Base-by-base conservation (phyloP, 2,888 invertebrate species). In the Helobdella robusta region DNA sequence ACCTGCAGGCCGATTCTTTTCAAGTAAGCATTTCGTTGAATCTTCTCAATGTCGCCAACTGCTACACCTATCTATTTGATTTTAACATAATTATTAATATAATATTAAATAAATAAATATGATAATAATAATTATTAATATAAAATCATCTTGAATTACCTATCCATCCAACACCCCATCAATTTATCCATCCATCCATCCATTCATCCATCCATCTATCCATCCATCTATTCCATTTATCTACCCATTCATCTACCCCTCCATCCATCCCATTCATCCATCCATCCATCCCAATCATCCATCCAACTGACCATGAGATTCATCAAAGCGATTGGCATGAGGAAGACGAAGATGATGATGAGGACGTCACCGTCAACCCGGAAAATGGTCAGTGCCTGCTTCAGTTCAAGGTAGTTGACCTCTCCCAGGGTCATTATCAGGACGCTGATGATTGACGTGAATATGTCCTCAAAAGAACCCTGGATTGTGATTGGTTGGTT, bases 361-460 rank as follows among this genome's bases (percentile, higher is more conserved):
- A 75, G 70, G 30, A 75, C 66, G 64, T 72, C 72, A 4, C 71
- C 69, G 64, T 76, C 76, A 0, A 66, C 40, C 0, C 50, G 56
- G 64, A 75, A 76, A n/a, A n/a, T n/a, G 2, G 74, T 73, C 32
- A 59, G 63, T n/a, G 44, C 35, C 0, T 15, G 28, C 18, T 40
- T 23, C 28, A 73, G 67, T 25, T 74, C 74, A 1, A 73, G 65
- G 62, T 70, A 75, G 60, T 75, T 73, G 0, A 76, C 70, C 68
- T 76, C 76, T 36, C 76, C 76, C 5, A 76, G 67, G 0, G 74
- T 75, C 76, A 76, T 76, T 25, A 75, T 71, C 11, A 76, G 67
- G 1, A 73, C 70, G 23, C 74, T 72, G 44, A 75, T 46, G 5
- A 73, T 68, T 60, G 72, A 69, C 8, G 68, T 66, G 44, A 69